Conservation (phyloP, 2,888 invertebrate species). For the Iselma pallidipennis region DNA sequence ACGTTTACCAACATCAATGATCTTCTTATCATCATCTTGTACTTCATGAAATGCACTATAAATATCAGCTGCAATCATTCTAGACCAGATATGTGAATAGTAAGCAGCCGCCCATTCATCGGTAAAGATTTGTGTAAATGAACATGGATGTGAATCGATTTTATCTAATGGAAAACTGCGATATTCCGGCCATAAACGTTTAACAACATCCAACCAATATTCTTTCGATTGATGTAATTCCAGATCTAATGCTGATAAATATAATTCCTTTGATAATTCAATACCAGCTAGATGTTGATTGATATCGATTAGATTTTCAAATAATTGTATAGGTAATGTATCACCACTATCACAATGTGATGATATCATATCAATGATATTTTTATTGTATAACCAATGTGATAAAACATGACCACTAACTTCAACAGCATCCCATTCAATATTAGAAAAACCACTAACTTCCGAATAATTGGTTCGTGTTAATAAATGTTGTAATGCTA, state of each 20-base stretch:
- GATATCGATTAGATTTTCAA: conserved; percentile 66
- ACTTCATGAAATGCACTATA: conserved; percentile 83
- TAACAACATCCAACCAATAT: conserved; percentile 83
- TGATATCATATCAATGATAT: conserved; percentile 64
- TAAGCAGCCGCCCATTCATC: conserved; percentile 86
- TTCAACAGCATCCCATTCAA: conserved; percentile 94
- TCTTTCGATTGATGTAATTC: conserved; percentile 75
- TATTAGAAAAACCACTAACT: conserved; percentile 80
- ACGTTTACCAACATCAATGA: conserved; percentile 66
- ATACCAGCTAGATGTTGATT: conserved; percentile 78
- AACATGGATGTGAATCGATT: conserved; percentile 82
- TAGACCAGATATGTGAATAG: conserved; percentile 84
- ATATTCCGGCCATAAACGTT: conserved; percentile 79
- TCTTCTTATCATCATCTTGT: conserved; percentile 58
- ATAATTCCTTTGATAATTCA: conserved; percentile 80
- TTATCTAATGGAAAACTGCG: conserved; percentile 75
- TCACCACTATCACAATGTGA: conserved; percentile 77
- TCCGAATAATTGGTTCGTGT: conserved; percentile 82
- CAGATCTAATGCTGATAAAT: conserved; percentile 80
- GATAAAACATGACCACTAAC: conserved; percentile 82
- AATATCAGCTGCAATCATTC: conserved; percentile 88
- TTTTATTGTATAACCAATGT: conserved; percentile 74
- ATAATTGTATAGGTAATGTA: conserved; percentile 67
- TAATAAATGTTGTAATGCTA: conserved; percentile 82
- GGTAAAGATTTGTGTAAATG: conserved; percentile 80